Conservation (phyloP, 1,140 invertebrate species). For the Venturia canescens region DNA sequence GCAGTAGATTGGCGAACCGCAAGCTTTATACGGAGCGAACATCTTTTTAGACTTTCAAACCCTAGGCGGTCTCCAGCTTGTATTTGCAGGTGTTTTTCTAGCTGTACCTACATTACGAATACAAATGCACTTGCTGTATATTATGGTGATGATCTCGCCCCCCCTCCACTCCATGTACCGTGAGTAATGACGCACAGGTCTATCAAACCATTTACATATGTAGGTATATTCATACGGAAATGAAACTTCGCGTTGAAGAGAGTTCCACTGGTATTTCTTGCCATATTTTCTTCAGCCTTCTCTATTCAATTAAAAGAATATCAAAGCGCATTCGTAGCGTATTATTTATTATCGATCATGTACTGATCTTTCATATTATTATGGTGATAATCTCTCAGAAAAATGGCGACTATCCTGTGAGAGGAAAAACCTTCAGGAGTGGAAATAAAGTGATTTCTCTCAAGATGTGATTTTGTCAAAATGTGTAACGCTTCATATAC, state of each 20-base stretch:
- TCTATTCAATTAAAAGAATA: no score
- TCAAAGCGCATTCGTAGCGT: no score
- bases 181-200: background rate
- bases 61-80: slow-evolving; percentile 17
- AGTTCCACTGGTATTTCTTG: background rate
- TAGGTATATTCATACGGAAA: slow-evolving; percentile 9
- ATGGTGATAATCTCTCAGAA: no score
- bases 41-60: slow-evolving; percentile 1
- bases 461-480: no score
- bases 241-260: background rate
- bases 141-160: slow-evolving; percentile 2
- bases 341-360: no score
- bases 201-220: slow-evolving; percentile 18
- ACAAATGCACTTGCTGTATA: background rate
- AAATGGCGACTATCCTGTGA: no score
- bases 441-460: no score
- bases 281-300: background rate
- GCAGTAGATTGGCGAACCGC: slow-evolving; percentile 3
- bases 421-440: no score
- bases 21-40: background rate
- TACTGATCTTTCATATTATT: no score
- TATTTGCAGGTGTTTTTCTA: slow-evolving; percentile 39
- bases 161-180: background rate
- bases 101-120: background rate
- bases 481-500: no score